Base-by-base conservation (phyloP, 2,888 invertebrate genomes). In the Lasius platythorax region DNA sequence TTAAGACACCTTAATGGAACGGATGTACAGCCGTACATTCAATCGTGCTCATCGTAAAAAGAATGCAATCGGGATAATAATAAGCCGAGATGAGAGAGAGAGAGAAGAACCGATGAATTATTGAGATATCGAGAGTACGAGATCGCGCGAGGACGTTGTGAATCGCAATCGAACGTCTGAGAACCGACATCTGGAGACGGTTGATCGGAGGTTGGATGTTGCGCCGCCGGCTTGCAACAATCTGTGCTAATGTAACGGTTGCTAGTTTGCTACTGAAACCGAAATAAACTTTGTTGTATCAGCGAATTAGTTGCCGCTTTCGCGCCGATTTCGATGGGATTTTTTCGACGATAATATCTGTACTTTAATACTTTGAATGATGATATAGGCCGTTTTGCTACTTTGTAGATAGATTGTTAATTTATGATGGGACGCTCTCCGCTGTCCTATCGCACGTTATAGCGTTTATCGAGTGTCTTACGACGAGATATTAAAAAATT, bases 1-100 rank as follows among this genome's bases (percentile, higher is more conserved):
- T 85, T 87, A 82, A 85, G 86, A 85, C 37, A 84, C 63, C 79
- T 88, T 89, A 87, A 84, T 83, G 84, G 87, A 76, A 66, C 30
- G 33, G 23, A 30, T 56, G 64, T 64, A 40, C 43, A 58, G 58
- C 18, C 61, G 78, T 78, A 43, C 37, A 58, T 63, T 76, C 64
- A 70, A 37, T 40, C 43, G 37, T 33, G 23, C 43, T 30, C 78
- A 40, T 30, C 76, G 78, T 43, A 82, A 46, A 82, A 76, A 82
- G 64, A 78, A 63, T 79, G 46, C 58, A 33, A 72, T 70, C 58
- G 79, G 46, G 72, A 72, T 72, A 70, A 70, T 79, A 79, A 79
- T 79, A 79, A 79, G 61, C 61, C 70, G 70, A 1, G 58, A 33
- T 15, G 30, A 15, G 58, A 30, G 11, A 3, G 40, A 23, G 30